Base-by-base conservation (phyloP, 2,888 invertebrate species). In the Halictus quadricinctus region DNA sequence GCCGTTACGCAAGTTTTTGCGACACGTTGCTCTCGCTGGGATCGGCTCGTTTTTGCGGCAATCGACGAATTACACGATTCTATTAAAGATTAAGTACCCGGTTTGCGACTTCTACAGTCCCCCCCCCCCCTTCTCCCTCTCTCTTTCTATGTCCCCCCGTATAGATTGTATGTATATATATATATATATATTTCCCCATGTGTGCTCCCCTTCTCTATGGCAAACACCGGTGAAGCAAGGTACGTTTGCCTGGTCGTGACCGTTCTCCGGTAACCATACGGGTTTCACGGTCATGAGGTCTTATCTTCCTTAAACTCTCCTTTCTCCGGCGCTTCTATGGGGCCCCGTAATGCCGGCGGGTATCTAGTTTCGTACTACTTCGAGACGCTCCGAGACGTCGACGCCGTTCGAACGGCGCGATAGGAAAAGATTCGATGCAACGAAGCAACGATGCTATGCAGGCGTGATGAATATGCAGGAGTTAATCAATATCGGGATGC, bases 341-440 rank as follows among this genome's bases (percentile, higher is more conserved):
- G 69, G 69, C 73, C 81, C 69, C 75, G 50, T 54, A 75, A 88
- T 60, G 83, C 84, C 85, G 83, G 72, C 79, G 74, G 88, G 72
- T 83, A 87, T 83, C 81, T 89, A 88, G 83, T 87, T 85, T 87
- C 89, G 89, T 82, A 79, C 83, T 87, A 89, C 88, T 89, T 88
- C 58, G 60, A 79, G 80, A n/a, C 48, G n/a, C 88, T 87, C 89
- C 46, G 54, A 75, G 80, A n/a, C 48, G n/a, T 54, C 60, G 46
- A 76, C 64, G 64, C 43, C 64, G 76, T 46, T 21, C 25, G 29
- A 6, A 21, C 18, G 18, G 46, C 18, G 58, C 36, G 41, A 78
- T 58, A 29, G 29, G 48, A 29, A 72, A 72, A 72, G 72, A 72
- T 72, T 18, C 66, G 64, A 25, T 18, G 36, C 48, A 10, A 21